Evolutionary conservation across 2,797 vertebrate species (phyloP), one percentile per base, ranked within the genome.

Genomic region (Melanotaenia maccullochi): DNA sequence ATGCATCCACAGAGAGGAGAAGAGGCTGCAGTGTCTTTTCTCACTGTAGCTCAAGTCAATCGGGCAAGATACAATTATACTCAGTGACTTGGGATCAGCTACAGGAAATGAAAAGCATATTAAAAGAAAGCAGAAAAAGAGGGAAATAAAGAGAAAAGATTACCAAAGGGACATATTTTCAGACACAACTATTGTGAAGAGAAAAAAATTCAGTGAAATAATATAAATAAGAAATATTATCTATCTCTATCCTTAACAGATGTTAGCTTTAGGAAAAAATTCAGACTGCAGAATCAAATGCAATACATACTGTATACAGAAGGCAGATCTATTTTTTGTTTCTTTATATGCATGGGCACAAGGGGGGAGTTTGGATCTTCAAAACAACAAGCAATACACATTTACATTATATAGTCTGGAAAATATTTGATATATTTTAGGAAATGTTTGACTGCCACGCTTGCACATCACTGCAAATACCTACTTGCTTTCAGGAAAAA

Each of bases 21-120:
- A 11, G 42, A 20, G 55, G 54, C 30, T 32, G 20, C 51, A 76
- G 75, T 79, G 68, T 82, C 35, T 56, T 42, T 78, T 68, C 65
- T 80, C 60, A 58, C 49, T 42, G 73, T 65, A 64, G 65, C 72
- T 79, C 51, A 49, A 83, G 87, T 85, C 88, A 85, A 80, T 88
- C 44, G 62, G 69, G 54, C 60, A 69, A 75, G 68, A 82, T 54
- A 80, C 76, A 91, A 91, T 92, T 89, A 89, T 81, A 76, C 32
- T 60, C 65, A 13, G 65, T 79, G 83, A 90, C 81, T 85, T 68
- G 67, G 76, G 69, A 83, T 90, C 86, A 85, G 75, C 84, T 40
- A 58, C 73, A 84, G 87, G 88, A 92, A 93, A 94, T 92, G 78
- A 90, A 91, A 89, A 86, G 79, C 76, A 75, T 73, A 79, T 82